Percentiles rank a stretch among this genome's conserved stretches.
These are phyloP conservation scores for Aphidius ervi DNA, from an alignment of 1,140 invertebrate genomes.

Conservation along the genomic window DNA sequence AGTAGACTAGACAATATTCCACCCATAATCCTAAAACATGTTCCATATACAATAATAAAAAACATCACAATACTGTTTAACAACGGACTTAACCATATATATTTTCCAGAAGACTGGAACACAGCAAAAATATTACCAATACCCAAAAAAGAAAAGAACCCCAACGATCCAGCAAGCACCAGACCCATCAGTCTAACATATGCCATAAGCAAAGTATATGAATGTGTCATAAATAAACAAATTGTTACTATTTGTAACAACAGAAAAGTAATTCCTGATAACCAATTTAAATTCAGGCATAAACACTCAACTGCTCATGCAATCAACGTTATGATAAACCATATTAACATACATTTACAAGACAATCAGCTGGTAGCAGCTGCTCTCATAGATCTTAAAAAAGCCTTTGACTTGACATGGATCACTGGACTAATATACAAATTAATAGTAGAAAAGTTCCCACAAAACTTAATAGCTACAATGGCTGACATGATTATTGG, in stretches of 20 bases:
- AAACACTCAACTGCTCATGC: constrained; percentile 15
- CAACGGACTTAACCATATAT: constrained; percentile 18
- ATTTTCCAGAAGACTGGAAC: constrained; percentile 20
- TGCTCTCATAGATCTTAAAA: constrained; percentile 9
- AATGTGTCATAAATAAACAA: no score
- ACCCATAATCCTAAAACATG: constrained; percentile 13
- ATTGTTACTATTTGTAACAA: constrained; percentile 9
- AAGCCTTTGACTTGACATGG: constrained; percentile 17
- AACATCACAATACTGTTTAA: constrained; percentile 17
- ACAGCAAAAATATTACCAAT: constrained; percentile 14
- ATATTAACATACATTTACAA: neutral
- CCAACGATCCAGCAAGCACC: constrained; percentile 10
- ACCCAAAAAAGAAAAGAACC: constrained; percentile 9
- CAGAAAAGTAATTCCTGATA: constrained; percentile 15
- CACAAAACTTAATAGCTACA: neutral
- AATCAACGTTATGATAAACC: constrained; percentile 10
- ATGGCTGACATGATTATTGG: constrained; percentile 10
- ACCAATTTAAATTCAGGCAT: constrained; percentile 17
- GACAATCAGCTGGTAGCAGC: constrained; percentile 10
- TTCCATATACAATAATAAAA: constrained; percentile 10
- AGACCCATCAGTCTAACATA: constrained; percentile 17
- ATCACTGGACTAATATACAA: constrained; percentile 11
- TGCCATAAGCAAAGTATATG: no score
- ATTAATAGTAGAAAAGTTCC: constrained; percentile 12
- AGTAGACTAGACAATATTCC: constrained; percentile 11